Conservation (phyloP, 2,797 vertebrate species). For the Sciaenops ocellatus region DNA sequence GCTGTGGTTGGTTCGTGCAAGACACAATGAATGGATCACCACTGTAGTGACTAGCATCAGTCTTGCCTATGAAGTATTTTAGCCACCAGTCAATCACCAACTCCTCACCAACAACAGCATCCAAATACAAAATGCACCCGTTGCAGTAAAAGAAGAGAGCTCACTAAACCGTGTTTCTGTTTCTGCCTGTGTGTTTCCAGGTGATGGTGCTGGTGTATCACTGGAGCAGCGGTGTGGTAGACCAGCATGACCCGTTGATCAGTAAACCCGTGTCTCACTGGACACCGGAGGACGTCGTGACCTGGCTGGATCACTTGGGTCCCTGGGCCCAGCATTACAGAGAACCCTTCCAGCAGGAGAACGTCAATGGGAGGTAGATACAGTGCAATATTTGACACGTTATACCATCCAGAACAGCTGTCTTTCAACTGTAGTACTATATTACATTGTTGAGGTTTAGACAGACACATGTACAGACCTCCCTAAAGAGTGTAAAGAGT, state of each 20-base stretch:
- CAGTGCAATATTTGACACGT: background rate
- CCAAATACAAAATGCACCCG: background rate
- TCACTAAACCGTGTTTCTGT: background rate
- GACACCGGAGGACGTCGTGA: slow-evolving; percentile 90
- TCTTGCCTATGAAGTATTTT: background rate
- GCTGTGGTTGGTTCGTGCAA: background rate
- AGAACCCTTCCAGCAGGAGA: slow-evolving; percentile 88
- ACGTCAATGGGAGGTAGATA: slow-evolving; percentile 93
- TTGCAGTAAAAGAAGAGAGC: background rate
- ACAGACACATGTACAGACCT: background rate
- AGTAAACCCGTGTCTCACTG: slow-evolving; percentile 92
- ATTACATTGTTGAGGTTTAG: background rate
- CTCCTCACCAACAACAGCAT: background rate
- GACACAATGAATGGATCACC: background rate
- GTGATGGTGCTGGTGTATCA: slow-evolving; percentile 93
- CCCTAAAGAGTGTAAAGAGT: too few species aligned
- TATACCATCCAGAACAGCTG: background rate
- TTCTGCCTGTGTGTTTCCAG: slow-evolving; percentile 75
- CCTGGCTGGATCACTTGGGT: slow-evolving; percentile 93
- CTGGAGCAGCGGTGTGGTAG: slow-evolving; percentile 91
- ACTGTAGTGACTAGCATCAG: background rate
- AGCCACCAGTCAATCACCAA: background rate
- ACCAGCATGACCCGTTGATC: slow-evolving; percentile 88
- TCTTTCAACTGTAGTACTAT: background rate
- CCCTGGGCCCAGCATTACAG: slow-evolving; percentile 92